Conservation (phyloP, 2,888 invertebrate genomes). For the Heliothis peltigera region DNA sequence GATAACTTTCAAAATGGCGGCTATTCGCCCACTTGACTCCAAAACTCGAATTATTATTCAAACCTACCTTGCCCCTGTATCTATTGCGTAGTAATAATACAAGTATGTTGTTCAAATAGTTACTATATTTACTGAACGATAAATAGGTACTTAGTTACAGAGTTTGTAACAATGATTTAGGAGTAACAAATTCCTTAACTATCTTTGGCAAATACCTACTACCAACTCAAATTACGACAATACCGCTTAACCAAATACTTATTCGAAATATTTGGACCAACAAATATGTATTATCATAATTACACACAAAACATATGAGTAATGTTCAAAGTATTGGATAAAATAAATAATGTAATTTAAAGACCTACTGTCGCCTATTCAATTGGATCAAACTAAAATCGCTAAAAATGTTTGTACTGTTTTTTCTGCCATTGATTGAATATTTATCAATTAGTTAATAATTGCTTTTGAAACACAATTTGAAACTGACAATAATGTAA, state of each 20-base stretch:
- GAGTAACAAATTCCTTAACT: constrained; percentile 8
- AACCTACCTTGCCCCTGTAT: constrained; percentile 62
- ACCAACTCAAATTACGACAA: background rate
- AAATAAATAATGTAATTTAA: no score
- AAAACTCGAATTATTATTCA: constrained; percentile 70
- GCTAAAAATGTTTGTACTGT: no score
- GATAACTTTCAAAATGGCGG: constrained; percentile 83
- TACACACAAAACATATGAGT: background rate
- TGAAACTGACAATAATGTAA: no score
- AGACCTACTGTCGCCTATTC: no score
- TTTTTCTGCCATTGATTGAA: no score
- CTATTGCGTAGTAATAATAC: constrained; percentile 35
- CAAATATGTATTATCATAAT: background rate
- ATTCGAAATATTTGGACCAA: background rate
- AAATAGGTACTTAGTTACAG: constrained; percentile 11
- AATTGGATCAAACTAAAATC: no score
- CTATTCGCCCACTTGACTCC: constrained; percentile 80
- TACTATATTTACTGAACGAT: constrained; percentile 20
- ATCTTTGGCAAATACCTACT: constrained; percentile 17
- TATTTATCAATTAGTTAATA: no score
- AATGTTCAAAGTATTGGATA: no score
- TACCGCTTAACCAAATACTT: no score
- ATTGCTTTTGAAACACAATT: no score
- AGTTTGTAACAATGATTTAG: constrained; percentile 17
- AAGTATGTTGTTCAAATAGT: constrained; percentile 32